These are phyloP conservation scores for Pachymerium ferrugineum DNA, from an alignment of 2,888 invertebrate species.

Conservation along the genomic window DNA sequence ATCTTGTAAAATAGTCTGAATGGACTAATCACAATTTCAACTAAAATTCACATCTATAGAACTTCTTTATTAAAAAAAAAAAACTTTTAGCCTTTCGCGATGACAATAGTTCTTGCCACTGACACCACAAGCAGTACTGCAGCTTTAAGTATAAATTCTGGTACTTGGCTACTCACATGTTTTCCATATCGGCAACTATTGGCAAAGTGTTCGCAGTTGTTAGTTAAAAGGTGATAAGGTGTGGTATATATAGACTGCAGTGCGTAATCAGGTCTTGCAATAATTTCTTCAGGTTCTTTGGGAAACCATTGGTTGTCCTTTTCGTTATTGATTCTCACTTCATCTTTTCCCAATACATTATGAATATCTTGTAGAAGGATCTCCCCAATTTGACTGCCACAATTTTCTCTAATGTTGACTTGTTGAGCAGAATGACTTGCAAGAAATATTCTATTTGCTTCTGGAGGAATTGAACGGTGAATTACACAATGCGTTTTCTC, in stretches of 20 bases:
- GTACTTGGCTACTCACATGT: not conserved
- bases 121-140: not conserved
- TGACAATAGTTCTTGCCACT: too few species aligned
- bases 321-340: slow-evolving; percentile 19
- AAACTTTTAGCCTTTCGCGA: too few species aligned
- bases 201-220: slow-evolving; percentile 31
- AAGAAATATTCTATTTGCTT: not conserved
- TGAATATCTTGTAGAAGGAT: not conserved
- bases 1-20: too few species aligned
- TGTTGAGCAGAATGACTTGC: not conserved
- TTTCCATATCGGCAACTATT: slow-evolving; percentile 12
- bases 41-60: too few species aligned
- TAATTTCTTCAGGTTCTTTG: not conserved
- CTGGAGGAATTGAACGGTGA: not conserved
- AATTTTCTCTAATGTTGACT: not conserved
- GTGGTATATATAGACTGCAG: not conserved
- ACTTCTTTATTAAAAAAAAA: too few species aligned
- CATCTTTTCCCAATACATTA: slow-evolving; percentile 15
- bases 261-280: not conserved
- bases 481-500: slow-evolving; percentile 25
- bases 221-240: not conserved
- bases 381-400: not conserved
- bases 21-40: too few species aligned
- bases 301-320: not conserved
- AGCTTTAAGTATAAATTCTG: not conserved